Evolutionary conservation across 2,797 vertebrate genomes (phyloP), one percentile per base, ranked within the genome.

Genomic region (Anguilla anguilla): DNA sequence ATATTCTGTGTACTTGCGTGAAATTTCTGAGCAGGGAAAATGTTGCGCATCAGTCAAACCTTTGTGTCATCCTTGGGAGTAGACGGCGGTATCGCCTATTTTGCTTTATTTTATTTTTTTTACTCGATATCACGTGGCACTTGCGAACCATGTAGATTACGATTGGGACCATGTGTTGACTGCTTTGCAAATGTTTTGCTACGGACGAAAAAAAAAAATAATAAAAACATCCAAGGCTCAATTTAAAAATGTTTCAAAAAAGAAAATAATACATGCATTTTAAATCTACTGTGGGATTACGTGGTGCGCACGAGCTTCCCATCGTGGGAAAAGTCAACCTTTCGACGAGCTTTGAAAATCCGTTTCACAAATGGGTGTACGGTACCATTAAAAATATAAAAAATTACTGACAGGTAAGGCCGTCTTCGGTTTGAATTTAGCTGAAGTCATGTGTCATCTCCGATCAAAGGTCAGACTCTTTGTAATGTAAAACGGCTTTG

Each of bases 1-100:
- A 51, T 82, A 82, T 49, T 49, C 22, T n/a, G 19, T 82, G 79
- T 25, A 82, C 79, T 25, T 82, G 49, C 19, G 72, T 77, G 72
- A 77, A 77, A 77, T 77, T 39, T 43, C 35, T 19, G 35, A 15
- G 10, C 2, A 19, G 31, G 35, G 17, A 28, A 77, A 77, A 77
- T 77, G 72, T 10, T 35, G 11, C 3, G 6, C 15, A 43, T 35
- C 15, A 10, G 43, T 51, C 43, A 82, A 49, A 46, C 43, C 19
- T 51, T 46, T 31, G 1, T 5, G 4, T 2, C 31, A 19, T 43
- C 19, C 17, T 15, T 79, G 74, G 6, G 55, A 72, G 67, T 28
- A 72, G 31, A 43, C 39, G 17, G 74, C 74, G 43, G 72, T 39
- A 15, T 3, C 10, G 69, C 28, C 6, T 72, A 13, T 53, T 53